Conservation (phyloP, 2,888 invertebrate species). For the Pheosia gnoma region DNA sequence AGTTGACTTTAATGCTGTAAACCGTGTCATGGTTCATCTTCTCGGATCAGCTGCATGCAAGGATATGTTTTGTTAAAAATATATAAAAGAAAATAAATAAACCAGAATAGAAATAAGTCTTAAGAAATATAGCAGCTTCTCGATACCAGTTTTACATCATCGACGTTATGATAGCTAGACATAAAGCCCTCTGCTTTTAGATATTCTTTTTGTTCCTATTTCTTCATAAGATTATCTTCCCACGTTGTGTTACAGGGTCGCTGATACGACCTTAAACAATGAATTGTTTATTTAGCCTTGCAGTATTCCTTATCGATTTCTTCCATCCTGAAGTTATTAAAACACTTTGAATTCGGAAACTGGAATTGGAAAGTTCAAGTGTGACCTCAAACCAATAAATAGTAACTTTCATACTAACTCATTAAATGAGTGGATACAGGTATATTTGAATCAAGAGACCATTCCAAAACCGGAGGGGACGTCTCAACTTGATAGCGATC, state of each 20-base stretch:
- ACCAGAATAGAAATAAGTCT: too few species aligned
- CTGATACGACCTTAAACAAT: too few species aligned
- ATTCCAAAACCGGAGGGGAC: background rate
- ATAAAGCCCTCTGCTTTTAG: too few species aligned
- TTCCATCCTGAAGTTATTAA: too few species aligned
- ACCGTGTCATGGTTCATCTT: constrained; percentile 31
- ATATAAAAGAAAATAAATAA: background rate
- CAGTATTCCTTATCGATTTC: too few species aligned
- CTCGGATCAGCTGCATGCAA: constrained; percentile 8
- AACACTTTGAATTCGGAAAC: background rate
- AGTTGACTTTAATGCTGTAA: constrained; percentile 26
- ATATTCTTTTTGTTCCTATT: too few species aligned
- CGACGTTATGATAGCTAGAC: too few species aligned
- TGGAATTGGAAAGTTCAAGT: constrained; percentile 5
- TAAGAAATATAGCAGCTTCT: too few species aligned
- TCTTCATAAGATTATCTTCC: too few species aligned
- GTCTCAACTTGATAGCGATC: background rate
- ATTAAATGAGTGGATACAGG: background rate
- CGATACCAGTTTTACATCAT: background rate
- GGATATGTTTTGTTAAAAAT: background rate
- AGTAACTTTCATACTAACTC: background rate
- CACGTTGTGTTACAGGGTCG: too few species aligned
- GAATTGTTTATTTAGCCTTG: too few species aligned
- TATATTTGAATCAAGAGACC: background rate
- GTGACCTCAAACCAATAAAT: background rate